Evolutionary conservation across 2,888 invertebrate species (phyloP).

Genomic region (Eupithecia abbreviata): DNA sequence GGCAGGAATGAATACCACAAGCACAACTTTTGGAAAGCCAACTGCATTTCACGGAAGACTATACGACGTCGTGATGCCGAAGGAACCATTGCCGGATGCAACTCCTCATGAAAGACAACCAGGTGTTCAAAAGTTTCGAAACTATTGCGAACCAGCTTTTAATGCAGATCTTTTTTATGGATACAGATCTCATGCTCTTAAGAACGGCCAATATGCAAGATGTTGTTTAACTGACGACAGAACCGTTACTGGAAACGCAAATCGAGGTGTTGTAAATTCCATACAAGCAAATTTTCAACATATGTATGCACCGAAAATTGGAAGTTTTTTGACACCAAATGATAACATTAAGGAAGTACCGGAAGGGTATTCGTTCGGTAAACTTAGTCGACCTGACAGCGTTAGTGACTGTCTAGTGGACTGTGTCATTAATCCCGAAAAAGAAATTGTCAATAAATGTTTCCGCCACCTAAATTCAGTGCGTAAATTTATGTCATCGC

Average conservation of each 20-base stretch:
- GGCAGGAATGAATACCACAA: conserved; percentile 60
- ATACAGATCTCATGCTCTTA: conserved; percentile 68
- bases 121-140: conserved; percentile 60
- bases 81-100: conserved; percentile 62
- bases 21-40: conserved; percentile 68
- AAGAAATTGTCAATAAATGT: conserved; percentile 64
- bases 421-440: conserved; percentile 54
- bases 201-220: conserved; percentile 75
- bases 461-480: conserved; percentile 62
- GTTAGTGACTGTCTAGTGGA: conserved; percentile 59
- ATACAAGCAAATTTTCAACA: conserved; percentile 59
- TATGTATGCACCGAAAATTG: conserved; percentile 52
- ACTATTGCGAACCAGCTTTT: conserved; percentile 73
- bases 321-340: conserved; percentile 62
- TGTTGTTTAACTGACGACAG: conserved; percentile 73
- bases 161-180: conserved; percentile 75
- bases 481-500: conserved; percentile 52
- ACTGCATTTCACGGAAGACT: conserved; percentile 58
- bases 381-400: conserved; percentile 56
- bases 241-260: conserved; percentile 5
- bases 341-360: conserved; percentile 69
- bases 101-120: conserved; percentile 57
- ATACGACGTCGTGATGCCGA: conserved; percentile 74
- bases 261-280: neutral
- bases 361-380: conserved; percentile 69